A percentile compares a stretch with the other conserved stretches of the same genome.
These are phyloP conservation scores for Mizuhopecten yessoensis DNA, from an alignment of 1,140 invertebrate genomes.

Conservation along the genomic window DNA sequence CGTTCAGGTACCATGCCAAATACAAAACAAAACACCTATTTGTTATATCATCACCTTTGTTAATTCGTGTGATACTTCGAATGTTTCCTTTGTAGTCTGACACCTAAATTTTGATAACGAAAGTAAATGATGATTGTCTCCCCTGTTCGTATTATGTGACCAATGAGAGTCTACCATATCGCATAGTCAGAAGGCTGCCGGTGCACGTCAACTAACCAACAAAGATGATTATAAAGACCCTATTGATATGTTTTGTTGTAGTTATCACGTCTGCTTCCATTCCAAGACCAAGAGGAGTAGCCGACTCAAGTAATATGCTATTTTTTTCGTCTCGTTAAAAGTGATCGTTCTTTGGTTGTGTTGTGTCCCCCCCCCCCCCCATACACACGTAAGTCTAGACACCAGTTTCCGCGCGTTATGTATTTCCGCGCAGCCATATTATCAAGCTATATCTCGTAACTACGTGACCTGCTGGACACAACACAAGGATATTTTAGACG, in stretches of 20 bases:
- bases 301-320: constrained; percentile 66
- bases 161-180: constrained; percentile 54
- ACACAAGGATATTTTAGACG: too few species aligned
- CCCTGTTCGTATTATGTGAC: background rate
- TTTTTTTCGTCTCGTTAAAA: too few species aligned
- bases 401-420: too few species aligned
- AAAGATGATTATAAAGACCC: background rate
- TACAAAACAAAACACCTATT: too few species aligned
- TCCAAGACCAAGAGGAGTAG: constrained; percentile 71
- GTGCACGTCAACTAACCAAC: constrained; percentile 47
- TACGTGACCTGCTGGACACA: too few species aligned
- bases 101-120: background rate
- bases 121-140: background rate
- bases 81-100: background rate
- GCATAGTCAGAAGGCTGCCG: background rate
- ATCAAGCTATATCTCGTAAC: too few species aligned
- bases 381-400: too few species aligned
- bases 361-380: background rate
- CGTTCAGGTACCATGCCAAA: too few species aligned
- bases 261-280: constrained; percentile 47
- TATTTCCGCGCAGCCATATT: too few species aligned
- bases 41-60: too few species aligned
- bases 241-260: background rate
- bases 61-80: too few species aligned
- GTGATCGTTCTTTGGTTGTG: too few species aligned